These are phyloP conservation scores for Microtus ochrogaster DNA, from an alignment of 2,113 vertebrate species.

Conservation along the genomic window DNA sequence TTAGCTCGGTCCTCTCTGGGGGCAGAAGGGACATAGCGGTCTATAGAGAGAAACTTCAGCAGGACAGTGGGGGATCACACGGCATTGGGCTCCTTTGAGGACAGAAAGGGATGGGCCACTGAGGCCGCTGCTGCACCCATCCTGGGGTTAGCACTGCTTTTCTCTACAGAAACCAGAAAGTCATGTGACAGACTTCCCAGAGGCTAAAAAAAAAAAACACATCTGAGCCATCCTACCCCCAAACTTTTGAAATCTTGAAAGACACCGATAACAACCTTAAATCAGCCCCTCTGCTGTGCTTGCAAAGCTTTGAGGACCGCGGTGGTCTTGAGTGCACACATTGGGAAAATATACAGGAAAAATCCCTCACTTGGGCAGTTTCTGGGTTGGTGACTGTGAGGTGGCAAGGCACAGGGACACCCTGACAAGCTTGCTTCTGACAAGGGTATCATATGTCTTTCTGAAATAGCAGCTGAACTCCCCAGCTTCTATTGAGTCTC, in stretches of 20 bases:
- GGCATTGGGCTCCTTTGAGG: background rate
- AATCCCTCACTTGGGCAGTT: background rate
- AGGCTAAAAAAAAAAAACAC: background rate
- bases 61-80: background rate
- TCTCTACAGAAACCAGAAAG: background rate
- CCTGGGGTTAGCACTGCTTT: background rate
- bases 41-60: conserved; percentile 21
- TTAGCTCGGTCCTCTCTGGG: conserved; percentile 35
- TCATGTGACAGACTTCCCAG: background rate
- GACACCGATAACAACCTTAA: conserved; percentile 63
- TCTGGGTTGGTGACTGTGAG: background rate
- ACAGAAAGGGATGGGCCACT: background rate
- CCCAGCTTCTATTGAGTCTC: background rate
- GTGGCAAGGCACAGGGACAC: accelerated
- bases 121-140: no score
- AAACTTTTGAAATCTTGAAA: conserved; percentile 56
- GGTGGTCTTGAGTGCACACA: background rate
- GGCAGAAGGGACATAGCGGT: conserved; percentile 4
- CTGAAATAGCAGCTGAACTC: background rate
- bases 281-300: background rate
- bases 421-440: background rate
- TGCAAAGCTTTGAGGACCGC: background rate
- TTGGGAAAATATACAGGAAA: background rate
- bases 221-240: conserved; percentile 40
- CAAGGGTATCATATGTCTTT: background rate